Base-by-base conservation (phyloP, 2,113 vertebrate species). In the Jaculus jaculus region DNA sequence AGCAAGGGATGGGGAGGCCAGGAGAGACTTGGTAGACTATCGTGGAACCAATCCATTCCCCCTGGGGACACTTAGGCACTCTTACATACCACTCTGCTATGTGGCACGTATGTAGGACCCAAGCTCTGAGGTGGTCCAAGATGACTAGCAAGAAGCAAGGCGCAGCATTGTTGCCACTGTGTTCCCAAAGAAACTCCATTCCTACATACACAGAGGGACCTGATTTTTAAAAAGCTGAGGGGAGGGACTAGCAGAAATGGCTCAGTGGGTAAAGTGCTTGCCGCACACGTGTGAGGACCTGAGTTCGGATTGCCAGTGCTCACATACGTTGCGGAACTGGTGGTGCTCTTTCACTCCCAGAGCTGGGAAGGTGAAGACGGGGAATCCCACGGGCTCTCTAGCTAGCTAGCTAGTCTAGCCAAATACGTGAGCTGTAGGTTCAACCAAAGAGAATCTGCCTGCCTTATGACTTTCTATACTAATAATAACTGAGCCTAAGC, bases 401-500 rank as follows among this genome's bases (percentile, higher is more conserved):
- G 51, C 51, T 51, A 51, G 51, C 51, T 51, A 51, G 51, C 51
- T 51, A 54, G 54, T 54, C 42, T 54, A 54, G 54, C 54, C 54
- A 54, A 54, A 54, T 54, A 15, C 7, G 54, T 54, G 54, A 54
- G 54, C 54, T 54, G 11, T 54, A 16, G 54, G 54, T 15, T 54
- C 54, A 12, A 54, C 54, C 54, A 54, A 54, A 12, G 15, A 54
- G 54, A n/a, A n/a, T n/a, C n/a, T n/a, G n/a, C n/a, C n/a, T n/a
- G n/a, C 30, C 5, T 42, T 69, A 16, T 69, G 34, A 28, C 42
- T n/a, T 77, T 75, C 37, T 77, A 42, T 58, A 78, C 34, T 47
- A 78, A 47, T 90, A 71, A 63, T 20, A 42, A 91, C 7, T 54
- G 13, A 83, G 20, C 72, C 69, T 72, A 81, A 88, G n/a, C 60